phyloP scores from a whole-genome alignment of 2,797 vertebrate species.

The Cynopterus sphinx region DNA sequence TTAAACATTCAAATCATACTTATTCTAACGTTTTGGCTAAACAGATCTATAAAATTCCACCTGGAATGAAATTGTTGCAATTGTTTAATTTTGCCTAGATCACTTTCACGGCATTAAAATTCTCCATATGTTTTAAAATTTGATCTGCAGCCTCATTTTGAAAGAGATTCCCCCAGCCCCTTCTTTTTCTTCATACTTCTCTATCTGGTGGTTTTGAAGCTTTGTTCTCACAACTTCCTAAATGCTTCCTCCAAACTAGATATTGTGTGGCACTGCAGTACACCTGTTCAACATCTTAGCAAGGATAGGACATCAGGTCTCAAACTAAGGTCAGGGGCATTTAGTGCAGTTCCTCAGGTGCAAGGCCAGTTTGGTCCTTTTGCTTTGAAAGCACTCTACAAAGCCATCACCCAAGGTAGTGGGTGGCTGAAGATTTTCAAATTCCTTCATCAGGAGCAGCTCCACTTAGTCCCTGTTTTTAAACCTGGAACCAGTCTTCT shows the following conservation, averaged over 20 bases:
- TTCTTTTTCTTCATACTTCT: not conserved
- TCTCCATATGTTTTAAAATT: not conserved
- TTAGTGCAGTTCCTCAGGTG: not conserved
- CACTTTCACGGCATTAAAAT: not conserved
- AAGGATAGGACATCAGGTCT: not conserved
- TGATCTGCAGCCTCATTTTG: not conserved
- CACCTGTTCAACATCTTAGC: not conserved
- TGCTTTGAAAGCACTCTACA: not conserved
- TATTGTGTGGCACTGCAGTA: too few relatives aligned
- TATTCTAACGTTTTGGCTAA: not conserved
- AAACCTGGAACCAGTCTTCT: not conserved
- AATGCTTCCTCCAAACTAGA: not conserved
- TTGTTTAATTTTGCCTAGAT: not conserved
- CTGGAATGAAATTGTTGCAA: not conserved
- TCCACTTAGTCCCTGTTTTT: not conserved
- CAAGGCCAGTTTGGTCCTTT: not conserved
- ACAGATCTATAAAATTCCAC: not conserved
- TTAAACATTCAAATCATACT: conserved; percentile 4
- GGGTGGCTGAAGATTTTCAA: not conserved
- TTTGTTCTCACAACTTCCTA: not conserved
- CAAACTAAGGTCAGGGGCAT: not conserved
- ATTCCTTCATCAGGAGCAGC: not conserved
- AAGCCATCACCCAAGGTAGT: not conserved
- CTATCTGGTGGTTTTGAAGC: not conserved
- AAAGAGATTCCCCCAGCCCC: not conserved